Conservation (phyloP, 2,797 vertebrate genomes). For the Avahi laniger region DNA sequence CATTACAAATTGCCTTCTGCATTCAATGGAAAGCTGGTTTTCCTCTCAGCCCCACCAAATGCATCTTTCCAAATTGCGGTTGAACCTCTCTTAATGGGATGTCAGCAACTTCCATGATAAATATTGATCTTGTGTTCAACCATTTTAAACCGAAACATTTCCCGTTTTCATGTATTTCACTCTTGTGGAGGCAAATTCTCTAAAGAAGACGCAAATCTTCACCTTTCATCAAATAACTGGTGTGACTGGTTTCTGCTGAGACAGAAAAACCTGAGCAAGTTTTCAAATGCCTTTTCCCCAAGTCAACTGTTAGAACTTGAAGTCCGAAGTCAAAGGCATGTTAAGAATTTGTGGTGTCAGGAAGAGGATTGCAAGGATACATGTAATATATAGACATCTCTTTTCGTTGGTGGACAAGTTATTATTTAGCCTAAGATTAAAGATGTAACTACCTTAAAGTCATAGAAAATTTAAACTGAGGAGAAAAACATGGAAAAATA, state of each 20-base stretch:
- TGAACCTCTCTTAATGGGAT: slow-evolving; percentile 56
- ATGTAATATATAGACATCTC: background rate
- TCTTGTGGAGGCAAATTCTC: background rate
- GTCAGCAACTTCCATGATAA: slow-evolving; percentile 54
- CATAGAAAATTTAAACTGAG: background rate
- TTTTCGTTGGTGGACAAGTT: background rate
- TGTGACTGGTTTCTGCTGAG: background rate
- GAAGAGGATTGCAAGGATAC: background rate
- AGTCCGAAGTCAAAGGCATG: background rate
- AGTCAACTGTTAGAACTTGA: background rate
- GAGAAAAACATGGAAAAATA: background rate
- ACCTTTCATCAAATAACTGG: background rate
- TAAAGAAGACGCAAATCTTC: background rate
- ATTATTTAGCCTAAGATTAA: background rate
- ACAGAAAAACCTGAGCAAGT: background rate
- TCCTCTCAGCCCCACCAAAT: background rate
- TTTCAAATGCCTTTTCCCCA: background rate
- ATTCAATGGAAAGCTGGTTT: slow-evolving; percentile 19
- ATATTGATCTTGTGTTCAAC: slow-evolving; percentile 57
- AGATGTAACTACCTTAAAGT: background rate
- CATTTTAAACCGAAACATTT: slow-evolving; percentile 62
- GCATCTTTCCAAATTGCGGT: slow-evolving; percentile 24
- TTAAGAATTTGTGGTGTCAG: background rate
- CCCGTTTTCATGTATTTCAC: background rate
- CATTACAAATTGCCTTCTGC: slow-evolving; percentile 32